These are phyloP conservation scores for Drosophila austrosaltans DNA, from an alignment of 2,888 invertebrate species.

Conservation along the genomic window DNA sequence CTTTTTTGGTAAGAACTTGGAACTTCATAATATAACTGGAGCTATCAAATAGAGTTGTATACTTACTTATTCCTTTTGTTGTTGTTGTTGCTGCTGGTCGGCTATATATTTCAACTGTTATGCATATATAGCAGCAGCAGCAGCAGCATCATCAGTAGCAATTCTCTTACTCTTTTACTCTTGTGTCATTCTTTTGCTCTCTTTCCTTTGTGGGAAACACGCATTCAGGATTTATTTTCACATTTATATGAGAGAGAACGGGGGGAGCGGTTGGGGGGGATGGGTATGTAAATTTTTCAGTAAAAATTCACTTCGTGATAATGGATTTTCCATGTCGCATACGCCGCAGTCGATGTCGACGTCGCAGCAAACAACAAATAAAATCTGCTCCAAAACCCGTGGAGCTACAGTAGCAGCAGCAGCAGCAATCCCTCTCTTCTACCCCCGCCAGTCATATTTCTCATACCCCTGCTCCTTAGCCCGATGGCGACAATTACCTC, in stretches of 20 bases:
- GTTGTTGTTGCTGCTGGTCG: constrained; percentile 23
- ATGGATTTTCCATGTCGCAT: constrained; percentile 82
- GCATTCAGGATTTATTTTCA: constrained; percentile 77
- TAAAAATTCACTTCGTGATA: constrained; percentile 80
- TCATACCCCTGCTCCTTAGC: constrained; percentile 20
- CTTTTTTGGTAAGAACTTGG: constrained; percentile 37
- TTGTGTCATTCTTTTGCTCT: neutral
- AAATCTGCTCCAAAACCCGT: constrained; percentile 42
- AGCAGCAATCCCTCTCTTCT: neutral
- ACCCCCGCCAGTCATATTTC: constrained; percentile 24
- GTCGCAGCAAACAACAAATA: constrained; percentile 52
- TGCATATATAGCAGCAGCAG: constrained; percentile 13
- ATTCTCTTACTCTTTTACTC: neutral
- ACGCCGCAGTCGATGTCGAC: constrained; percentile 59
- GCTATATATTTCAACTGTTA: constrained; percentile 37
- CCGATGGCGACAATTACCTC: constrained; percentile 70
- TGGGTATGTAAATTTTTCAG: constrained; percentile 78
- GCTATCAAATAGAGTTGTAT: constrained; percentile 53
- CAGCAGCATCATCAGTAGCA: neutral
- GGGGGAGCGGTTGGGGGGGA: neutral
- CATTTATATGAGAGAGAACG: constrained; percentile 66
- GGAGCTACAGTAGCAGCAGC: constrained; percentile 1
- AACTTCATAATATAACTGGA: constrained; percentile 42
- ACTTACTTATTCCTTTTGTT: constrained; percentile 4
- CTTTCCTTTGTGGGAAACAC: constrained; percentile 54